phyloP scores from a whole-genome alignment of 2,797 vertebrate genomes.

The Falco novaeseelandiae region DNA sequence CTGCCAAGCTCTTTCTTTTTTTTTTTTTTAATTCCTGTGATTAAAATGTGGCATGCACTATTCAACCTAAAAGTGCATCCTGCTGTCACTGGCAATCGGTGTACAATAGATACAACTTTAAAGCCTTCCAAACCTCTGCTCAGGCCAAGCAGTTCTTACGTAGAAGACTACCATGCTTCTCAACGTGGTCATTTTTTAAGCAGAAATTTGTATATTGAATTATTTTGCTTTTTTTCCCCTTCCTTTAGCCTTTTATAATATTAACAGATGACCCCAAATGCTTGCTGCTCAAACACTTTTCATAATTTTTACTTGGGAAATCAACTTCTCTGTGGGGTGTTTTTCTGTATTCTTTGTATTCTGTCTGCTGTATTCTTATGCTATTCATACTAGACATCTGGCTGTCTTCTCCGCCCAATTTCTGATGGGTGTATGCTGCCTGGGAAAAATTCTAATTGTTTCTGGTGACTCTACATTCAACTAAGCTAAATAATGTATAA shows the following conservation, averaged over 20 bases:
- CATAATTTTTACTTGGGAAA: conserved; percentile 27
- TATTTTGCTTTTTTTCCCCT: not conserved
- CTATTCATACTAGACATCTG: conserved; percentile 61
- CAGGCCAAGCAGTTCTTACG: not conserved
- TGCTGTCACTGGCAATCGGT: not conserved
- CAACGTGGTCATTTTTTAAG: not conserved
- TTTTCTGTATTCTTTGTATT: conserved; percentile 62
- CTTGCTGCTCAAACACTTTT: conserved; percentile 28
- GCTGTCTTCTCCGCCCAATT: conserved; percentile 50
- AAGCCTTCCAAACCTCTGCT: not conserved
- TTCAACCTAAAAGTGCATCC: not conserved
- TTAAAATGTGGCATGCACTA: not conserved
- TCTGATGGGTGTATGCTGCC: conserved; percentile 37
- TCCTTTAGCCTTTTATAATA: not conserved
- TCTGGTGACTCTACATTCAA: not conserved
- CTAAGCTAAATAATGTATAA: not conserved
- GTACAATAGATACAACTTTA: not conserved
- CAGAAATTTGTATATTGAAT: not conserved
- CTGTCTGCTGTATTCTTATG: conserved; percentile 57
- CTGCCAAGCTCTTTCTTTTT: not conserved
- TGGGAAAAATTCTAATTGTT: conserved; percentile 21
- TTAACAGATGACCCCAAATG: conserved; percentile 23
- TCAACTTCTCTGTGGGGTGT: conserved; percentile 35
- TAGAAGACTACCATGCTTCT: not conserved
- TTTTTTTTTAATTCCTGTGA: not conserved